Evolutionary conservation across 2,888 invertebrate species (phyloP).

Genomic region (Pemphredon lugubris): DNA sequence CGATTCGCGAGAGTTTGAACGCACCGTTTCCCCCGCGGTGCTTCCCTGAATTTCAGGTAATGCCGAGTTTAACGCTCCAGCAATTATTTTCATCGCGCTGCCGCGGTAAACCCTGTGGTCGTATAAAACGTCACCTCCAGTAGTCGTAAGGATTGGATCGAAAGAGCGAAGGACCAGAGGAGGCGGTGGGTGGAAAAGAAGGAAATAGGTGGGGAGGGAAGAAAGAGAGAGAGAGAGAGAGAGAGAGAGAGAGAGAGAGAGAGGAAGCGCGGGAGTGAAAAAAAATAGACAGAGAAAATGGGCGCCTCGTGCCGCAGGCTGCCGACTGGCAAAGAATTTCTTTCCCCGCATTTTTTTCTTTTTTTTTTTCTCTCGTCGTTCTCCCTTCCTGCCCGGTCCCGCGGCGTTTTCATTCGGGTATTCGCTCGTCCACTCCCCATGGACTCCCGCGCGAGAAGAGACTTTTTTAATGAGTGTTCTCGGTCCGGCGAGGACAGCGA

Average conservation of each 20-base stretch:
- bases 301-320: conserved; percentile 29
- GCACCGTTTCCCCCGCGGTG: conserved; percentile 1
- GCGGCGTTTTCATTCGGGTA: conserved; percentile 56
- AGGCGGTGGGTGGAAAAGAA: not conserved
- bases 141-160: conserved; percentile 34
- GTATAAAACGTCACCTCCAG: conserved; percentile 61
- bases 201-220: not conserved
- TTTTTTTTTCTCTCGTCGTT: conserved; percentile 26
- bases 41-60: conserved; percentile 18
- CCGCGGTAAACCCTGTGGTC: conserved; percentile 35
- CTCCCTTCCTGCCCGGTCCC: conserved; percentile 43
- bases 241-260: conserved; percentile 10
- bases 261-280: too few relatives aligned
- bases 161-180: conserved; percentile 1
- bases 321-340: conserved; percentile 47
- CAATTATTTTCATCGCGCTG: conserved; percentile 58
- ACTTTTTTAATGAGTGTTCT: conserved; percentile 67
- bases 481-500: conserved; percentile 32
- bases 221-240: not conserved
- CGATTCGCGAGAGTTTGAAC: not conserved
- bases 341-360: conserved; percentile 28
- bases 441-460: conserved; percentile 44
- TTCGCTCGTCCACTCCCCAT: conserved; percentile 56
- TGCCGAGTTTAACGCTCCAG: conserved; percentile 30
- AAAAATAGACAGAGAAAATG: conserved; percentile 6